Conservation (phyloP, 2,113 vertebrate species). For the Mesocricetus auratus region DNA sequence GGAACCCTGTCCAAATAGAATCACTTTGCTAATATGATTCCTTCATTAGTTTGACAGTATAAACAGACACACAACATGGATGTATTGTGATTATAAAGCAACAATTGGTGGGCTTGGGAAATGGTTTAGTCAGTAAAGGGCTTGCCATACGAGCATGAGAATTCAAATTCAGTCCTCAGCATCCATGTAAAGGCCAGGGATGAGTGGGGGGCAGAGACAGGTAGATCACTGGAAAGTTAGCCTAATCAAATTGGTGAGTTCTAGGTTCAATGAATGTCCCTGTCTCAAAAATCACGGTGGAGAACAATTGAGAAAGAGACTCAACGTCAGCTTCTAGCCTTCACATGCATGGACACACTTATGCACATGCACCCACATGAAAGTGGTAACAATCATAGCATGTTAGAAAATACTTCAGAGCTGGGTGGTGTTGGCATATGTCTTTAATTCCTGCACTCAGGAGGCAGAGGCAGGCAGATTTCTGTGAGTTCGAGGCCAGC, state of each 20-base stretch:
- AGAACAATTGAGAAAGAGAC: neutral
- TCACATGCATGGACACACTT: neutral
- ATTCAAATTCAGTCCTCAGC: neutral
- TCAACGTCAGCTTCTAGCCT: neutral
- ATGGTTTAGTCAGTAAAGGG: neutral
- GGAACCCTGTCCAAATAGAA: neutral
- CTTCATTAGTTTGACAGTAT: neutral
- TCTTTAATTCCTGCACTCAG: neutral
- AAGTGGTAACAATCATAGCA: neutral
- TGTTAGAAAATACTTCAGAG: neutral
- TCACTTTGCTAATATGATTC: neutral
- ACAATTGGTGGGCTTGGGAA: neutral
- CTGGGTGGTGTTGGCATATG: too few species aligned
- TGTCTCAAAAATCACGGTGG: neutral
- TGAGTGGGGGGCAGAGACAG: neutral
- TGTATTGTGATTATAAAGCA: constrained; percentile 28
- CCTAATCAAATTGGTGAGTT: neutral
- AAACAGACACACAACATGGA: neutral
- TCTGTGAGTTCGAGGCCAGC: neutral
- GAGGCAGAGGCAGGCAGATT: neutral
- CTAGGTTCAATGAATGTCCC: neutral
- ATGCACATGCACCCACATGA: neutral
- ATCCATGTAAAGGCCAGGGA: neutral
- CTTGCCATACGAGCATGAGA: neutral
- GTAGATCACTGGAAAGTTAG: neutral